These are phyloP conservation scores for Spialia ferax DNA, from an alignment of 2,888 invertebrate genomes.

Conservation along the genomic window DNA sequence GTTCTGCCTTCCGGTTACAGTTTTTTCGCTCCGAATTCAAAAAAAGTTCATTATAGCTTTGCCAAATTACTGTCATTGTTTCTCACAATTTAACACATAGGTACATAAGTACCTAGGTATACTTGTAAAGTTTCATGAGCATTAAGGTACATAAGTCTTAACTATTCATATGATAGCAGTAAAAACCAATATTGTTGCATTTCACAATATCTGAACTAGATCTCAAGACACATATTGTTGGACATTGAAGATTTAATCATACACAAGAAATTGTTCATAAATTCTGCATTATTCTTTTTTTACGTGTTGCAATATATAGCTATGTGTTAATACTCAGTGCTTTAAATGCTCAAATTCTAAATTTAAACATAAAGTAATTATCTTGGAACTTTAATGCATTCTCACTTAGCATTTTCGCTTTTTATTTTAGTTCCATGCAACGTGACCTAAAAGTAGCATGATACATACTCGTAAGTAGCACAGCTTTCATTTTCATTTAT, in stretches of 20 bases:
- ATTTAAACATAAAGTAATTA: background rate
- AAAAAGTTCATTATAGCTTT: slow-evolving; percentile 18
- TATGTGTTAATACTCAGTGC: too few relatives aligned
- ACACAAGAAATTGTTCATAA: background rate
- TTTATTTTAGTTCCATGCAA: background rate
- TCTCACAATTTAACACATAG: background rate
- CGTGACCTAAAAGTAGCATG: background rate
- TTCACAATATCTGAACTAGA: too few relatives aligned
- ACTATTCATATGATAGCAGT: too few relatives aligned
- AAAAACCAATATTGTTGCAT: too few relatives aligned
- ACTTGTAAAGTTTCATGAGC: background rate
- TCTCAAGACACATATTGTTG: too few relatives aligned
- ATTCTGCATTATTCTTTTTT: background rate
- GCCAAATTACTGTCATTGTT: slow-evolving; percentile 24
- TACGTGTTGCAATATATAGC: background rate
- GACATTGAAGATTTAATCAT: too few relatives aligned
- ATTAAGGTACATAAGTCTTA: background rate
- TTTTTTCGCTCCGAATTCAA: slow-evolving; percentile 22
- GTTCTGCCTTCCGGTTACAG: slow-evolving; percentile 28
- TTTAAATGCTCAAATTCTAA: background rate
- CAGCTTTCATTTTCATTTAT: slow-evolving; percentile 23
- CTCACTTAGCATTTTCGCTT: background rate
- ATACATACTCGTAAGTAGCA: background rate
- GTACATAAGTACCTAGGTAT: too few relatives aligned
- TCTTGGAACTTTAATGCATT: background rate